Base-by-base conservation (phyloP, 30 jellyfish, hydroid and myxozoan genomes). In the Hydractinia symbiolongicarpus region DNA sequence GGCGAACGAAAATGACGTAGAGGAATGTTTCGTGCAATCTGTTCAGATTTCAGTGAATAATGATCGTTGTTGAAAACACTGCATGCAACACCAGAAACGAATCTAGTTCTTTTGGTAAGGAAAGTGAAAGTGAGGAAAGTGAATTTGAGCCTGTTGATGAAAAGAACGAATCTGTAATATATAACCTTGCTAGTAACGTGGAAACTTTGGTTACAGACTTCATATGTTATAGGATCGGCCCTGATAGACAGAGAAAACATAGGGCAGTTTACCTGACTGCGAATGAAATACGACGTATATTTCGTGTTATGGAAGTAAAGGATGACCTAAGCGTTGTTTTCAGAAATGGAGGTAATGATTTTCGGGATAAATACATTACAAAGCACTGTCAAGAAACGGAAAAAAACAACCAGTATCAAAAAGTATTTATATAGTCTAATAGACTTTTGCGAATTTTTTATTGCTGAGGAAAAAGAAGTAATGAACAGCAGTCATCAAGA, bases 191-290 rank as follows among this genome's bases (percentile, higher is more conserved):
- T 30, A 30, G 44, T 30, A 30, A 30, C 2, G 40, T 64, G 40
- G 74, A n/a, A n/a, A n/a, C n/a, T n/a, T n/a, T 64, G 74, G 19
- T 64, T n/a, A 64, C 19, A n/a, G 17, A 64, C 17, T 64, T 64
- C 40, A n/a, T n/a, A 44, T n/a, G 40, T n/a, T 64, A 64, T 51
- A 64, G 4, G 74, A 51, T 64, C 16, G 6, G 74, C 74, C 74
- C 74, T 64, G 74, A 64, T 64, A 64, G 40, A 64, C 40, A n/a
- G 74, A 64, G 74, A 64, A 64, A 64, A 13, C 74, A 5, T 51
- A 64, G 74, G 40, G 7, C 74, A 64, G 40, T 64, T 6, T 44
- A 44, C 7, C 40, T 8, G 19, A 64, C 40, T 44, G 74, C 40
- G 52, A 51, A 6, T 64, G 19, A 51, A n/a, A 1, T 64, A 64